Percentiles rank a stretch among this genome's conserved stretches.
Conservation (phyloP, 2,113 vertebrate species). For the Daubentonia madagascariensis region DNA sequence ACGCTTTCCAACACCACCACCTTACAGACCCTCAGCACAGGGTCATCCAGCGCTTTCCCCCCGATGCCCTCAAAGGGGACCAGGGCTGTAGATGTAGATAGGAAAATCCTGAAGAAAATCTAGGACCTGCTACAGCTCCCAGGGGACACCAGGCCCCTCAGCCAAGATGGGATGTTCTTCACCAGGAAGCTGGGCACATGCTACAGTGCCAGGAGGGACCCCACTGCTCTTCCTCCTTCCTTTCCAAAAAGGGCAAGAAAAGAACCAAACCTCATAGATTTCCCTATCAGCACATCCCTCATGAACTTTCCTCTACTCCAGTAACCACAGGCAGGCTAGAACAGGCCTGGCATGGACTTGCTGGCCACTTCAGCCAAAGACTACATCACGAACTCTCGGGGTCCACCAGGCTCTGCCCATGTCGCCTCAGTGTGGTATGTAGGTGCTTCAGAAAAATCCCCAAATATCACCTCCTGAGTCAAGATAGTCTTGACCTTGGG, state of each 20-base stretch:
- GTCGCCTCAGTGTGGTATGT: not conserved
- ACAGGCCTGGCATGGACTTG: not conserved
- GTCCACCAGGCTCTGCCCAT: not conserved
- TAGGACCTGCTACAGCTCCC: not conserved
- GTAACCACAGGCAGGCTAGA: not conserved
- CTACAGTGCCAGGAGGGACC: not conserved
- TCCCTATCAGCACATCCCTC: not conserved
- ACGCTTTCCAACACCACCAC: not conserved
- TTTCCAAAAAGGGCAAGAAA: not conserved
- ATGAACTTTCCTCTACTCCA: not conserved
- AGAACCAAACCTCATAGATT: not conserved
- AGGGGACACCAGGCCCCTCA: not conserved
- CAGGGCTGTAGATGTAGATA: not conserved
- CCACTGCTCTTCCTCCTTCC: not conserved
- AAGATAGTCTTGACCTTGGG: not conserved
- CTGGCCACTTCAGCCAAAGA: not conserved
- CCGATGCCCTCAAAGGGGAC: not conserved
- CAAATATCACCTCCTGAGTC: not conserved
- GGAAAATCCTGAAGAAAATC: not conserved
- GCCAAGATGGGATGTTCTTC: not conserved
- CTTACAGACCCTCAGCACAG: not conserved
- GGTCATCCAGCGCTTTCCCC: not conserved
- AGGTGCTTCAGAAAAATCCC: not conserved
- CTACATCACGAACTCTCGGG: not conserved
- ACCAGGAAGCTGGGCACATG: accelerated